Base-by-base conservation (phyloP, 2,888 invertebrate genomes). In the Rhagonycha lutea region DNA sequence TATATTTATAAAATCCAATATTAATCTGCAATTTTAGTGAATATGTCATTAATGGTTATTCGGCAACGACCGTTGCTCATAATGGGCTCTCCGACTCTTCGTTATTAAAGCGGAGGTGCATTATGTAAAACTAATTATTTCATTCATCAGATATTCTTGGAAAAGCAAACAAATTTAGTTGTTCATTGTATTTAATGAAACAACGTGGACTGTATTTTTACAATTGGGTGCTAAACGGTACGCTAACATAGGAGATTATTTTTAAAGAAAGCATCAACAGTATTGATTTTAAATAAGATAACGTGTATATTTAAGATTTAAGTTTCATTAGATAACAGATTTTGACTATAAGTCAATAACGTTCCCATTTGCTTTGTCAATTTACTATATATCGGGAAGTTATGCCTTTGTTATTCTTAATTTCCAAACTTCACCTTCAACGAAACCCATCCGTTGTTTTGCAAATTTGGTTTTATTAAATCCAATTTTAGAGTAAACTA, bases 1-100 rank as follows among this genome's bases (percentile, higher is more conserved):
- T 79, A 82, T 79, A 77, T 81, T 81, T 77, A 79, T 72, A 74
- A 80, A 81, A 81, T 80, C 80, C 79, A 81, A 82, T 81, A 81
- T 80, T 80, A 79, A 81, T 81, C 81, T 81, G 79, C 80, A 80
- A 76, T 80, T 76, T 78, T 76, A 73, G 73, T 74, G 77, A 72
- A 68, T 68, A 75, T 77, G 70, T 72, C 79, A 77, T 80, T 80
- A 81, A 79, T 80, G 80, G 78, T 77, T 80, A 78, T 77, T 78
- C 69, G 68, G 79, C 76, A 78, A 79, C 70, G 63, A 47, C 47
- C 47, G 47, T 47, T 47, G n/a, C 47, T 47, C 47, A 47, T 47
- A 47, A 47, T 47, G 47, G 47, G 47, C n/a, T 47, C n/a, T 47
- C 47, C 47, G 47, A 47, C 47, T 47, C 47, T 47, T 47, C n/a